These are phyloP conservation scores for Drosophila antonietae DNA, from an alignment of 2,888 invertebrate species.

Conservation along the genomic window DNA sequence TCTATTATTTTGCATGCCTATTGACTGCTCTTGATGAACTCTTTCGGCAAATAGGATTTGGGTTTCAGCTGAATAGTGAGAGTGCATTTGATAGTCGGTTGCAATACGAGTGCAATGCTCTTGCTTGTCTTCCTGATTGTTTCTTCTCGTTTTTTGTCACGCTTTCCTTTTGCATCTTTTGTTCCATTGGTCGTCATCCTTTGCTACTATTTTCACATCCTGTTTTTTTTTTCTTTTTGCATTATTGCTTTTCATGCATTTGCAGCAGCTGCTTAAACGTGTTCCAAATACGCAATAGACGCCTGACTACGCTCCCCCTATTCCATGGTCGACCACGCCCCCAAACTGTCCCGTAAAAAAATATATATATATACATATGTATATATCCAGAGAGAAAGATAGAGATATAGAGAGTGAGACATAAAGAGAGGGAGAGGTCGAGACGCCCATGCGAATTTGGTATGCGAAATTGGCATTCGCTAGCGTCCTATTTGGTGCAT, in stretches of 20 bases:
- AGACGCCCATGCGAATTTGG: slow-evolving; percentile 51
- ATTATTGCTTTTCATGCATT: slow-evolving; percentile 69
- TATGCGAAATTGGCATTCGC: slow-evolving; percentile 57
- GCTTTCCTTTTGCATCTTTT: slow-evolving; percentile 56
- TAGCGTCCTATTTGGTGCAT: slow-evolving; percentile 56
- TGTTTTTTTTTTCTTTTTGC: slow-evolving; percentile 43
- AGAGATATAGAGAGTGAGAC: not conserved
- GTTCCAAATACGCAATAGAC: slow-evolving; percentile 75
- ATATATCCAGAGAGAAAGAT: not conserved
- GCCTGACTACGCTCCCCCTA: slow-evolving; percentile 19
- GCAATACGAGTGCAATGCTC: not conserved
- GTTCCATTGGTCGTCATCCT: slow-evolving; percentile 31
- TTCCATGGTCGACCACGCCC: not conserved
- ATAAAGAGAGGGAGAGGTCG: not conserved
- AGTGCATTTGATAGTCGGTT: not conserved
- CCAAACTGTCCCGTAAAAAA: slow-evolving; percentile 1
- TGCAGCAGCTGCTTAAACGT: slow-evolving; percentile 76
- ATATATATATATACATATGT: not conserved
- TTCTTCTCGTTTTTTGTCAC: slow-evolving; percentile 57
- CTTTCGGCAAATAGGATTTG: too few species aligned
- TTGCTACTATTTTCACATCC: slow-evolving; percentile 1
- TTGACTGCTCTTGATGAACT: not conserved
- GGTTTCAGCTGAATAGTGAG: not conserved
- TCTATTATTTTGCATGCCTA: not conserved
- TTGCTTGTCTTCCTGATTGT: slow-evolving; percentile 8